Evolutionary conservation across 2,113 vertebrate species (phyloP).

Genomic region (Grallaria varia): DNA sequence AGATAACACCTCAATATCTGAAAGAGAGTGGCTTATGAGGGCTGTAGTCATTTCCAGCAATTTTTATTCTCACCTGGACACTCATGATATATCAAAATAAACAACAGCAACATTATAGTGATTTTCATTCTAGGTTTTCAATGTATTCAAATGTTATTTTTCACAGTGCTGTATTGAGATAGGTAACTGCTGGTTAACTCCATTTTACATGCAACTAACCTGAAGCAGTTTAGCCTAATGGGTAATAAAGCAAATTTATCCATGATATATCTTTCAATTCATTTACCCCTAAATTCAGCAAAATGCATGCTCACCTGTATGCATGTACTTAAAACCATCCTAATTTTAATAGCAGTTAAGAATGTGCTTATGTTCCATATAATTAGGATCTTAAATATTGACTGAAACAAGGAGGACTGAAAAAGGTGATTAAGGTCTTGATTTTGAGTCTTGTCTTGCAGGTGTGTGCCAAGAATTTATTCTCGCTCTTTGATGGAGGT

Average conservation of each 20-base stretch:
- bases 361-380: not conserved
- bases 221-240: not conserved
- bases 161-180: not conserved
- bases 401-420: not conserved
- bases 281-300: conserved; percentile 3
- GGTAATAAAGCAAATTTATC: not conserved
- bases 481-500: not conserved
- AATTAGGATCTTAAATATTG: not conserved
- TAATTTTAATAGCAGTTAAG: not conserved
- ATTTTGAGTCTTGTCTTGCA: not conserved
- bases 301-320: not conserved
- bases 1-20: not conserved
- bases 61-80: not conserved
- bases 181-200: not conserved
- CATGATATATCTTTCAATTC: not conserved
- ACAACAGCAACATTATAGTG: not conserved
- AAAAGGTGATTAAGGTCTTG: not conserved
- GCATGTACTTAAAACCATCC: not conserved
- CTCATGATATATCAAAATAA: not conserved
- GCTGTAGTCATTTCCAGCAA: not conserved
- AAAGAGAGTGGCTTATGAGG: not conserved
- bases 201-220: not conserved
- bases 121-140: not conserved
- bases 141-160: not conserved
- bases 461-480: not conserved